These are phyloP conservation scores for Erythrocercus mccallii DNA, from an alignment of 2,113 vertebrate genomes.

Conservation along the genomic window DNA sequence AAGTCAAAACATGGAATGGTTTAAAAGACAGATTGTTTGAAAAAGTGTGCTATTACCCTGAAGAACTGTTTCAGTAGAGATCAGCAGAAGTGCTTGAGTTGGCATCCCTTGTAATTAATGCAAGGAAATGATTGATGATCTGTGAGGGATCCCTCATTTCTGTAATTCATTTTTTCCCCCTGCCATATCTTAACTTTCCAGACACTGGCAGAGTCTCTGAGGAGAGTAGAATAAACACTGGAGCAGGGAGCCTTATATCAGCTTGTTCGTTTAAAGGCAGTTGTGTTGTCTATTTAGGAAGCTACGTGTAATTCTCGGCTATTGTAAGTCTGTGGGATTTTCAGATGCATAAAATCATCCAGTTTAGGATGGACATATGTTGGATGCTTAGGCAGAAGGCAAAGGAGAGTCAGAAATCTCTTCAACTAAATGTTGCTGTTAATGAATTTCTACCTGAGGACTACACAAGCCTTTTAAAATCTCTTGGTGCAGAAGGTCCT, in stretches of 20 bases:
- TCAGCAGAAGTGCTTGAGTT: background rate
- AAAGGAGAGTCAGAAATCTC: background rate
- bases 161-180: background rate
- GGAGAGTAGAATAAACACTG: background rate
- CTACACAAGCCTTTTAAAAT: background rate
- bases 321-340: background rate
- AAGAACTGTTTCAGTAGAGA: background rate
- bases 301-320: background rate
- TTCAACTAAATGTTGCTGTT: background rate
- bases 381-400: background rate
- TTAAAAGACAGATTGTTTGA: background rate
- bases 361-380: background rate
- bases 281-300: background rate
- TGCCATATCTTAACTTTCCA: background rate
- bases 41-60: background rate
- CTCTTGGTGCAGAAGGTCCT: background rate
- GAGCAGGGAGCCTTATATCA: background rate
- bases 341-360: background rate
- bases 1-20: background rate
- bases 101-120: background rate
- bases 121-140: background rate
- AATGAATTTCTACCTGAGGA: background rate
- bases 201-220: background rate
- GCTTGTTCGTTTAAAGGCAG: background rate
- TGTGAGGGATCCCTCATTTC: background rate